phyloP scores from a whole-genome alignment of 2,888 invertebrate species.

The Temnothorax rugatulus region DNA sequence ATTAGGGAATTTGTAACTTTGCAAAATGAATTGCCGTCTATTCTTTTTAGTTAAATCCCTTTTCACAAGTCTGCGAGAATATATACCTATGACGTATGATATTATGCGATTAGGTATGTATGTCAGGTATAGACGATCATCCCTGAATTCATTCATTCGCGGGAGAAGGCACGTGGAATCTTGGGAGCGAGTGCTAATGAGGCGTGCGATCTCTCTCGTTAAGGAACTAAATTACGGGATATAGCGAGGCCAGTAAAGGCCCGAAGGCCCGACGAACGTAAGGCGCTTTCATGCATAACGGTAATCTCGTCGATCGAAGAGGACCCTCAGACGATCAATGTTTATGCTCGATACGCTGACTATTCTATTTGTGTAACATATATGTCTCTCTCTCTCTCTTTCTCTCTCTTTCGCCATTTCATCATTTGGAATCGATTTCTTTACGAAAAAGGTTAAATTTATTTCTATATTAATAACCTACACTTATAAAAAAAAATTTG shows the following conservation, averaged over 20 bases:
- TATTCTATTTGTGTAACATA: not conserved
- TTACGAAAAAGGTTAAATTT: not conserved
- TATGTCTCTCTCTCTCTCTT: not conserved
- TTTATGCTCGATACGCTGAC: not conserved
- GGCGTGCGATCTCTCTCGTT: conserved; percentile 79
- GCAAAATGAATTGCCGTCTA: not conserved
- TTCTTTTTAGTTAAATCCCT: not conserved
- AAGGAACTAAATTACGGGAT: conserved; percentile 79
- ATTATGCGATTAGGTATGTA: not conserved
- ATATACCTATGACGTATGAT: not conserved
- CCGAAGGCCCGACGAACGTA: conserved; percentile 50
- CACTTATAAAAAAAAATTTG: not conserved
- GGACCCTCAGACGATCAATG: conserved; percentile 47
- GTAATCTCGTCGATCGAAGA: conserved; percentile 62
- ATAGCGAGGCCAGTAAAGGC: conserved; percentile 60
- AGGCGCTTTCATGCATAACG: conserved; percentile 63
- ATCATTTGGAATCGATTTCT: not conserved
- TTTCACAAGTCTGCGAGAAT: not conserved
- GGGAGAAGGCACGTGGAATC: conserved; percentile 61
- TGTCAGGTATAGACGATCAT: not conserved
- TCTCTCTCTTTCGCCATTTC: not conserved
- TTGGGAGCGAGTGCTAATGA: conserved; percentile 73
- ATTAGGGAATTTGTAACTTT: not conserved
- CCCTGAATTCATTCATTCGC: conserved; percentile 21
- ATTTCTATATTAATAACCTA: not conserved